Evolutionary conservation across 2,888 invertebrate genomes (phyloP), one percentile per base, ranked within the genome.

Genomic region (Lasiommata megera): DNA sequence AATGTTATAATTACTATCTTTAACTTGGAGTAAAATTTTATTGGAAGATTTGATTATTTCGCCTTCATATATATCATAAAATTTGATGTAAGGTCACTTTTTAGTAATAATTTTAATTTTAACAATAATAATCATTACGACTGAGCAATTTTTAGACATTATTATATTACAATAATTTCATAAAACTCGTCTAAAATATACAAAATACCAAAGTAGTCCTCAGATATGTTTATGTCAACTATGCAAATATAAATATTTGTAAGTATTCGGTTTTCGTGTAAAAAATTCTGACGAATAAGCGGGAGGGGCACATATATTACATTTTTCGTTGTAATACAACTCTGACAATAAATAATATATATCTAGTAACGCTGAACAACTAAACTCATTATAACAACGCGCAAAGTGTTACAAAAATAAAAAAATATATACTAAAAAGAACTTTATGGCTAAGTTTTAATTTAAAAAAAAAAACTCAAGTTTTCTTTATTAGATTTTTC

Each of bases 301-400:
- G 12, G 31, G 31, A 52, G 41, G 67, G 64, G 66, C 64, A 16
- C 46, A 46, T 46, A 34, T 67, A 37, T 64, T 64, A 77, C 76
- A 78, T 78, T 86, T 88, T 87, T 88, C 86, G 86, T 84, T 87
- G 87, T 80, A 79, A 76, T 80, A 82, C 75, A 80, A 80, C 78
- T 79, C 73, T 77, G 77, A 74, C 70, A 72, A 75, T 77, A 87
- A 86, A 84, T 83, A 88, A 84, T 85, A 82, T 66, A 84, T 82
- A 84, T 82, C 84, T 86, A 84, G 81, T 73, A 88, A 88, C 80
- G 81, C 82, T 88, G 85, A 88, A 88, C 88, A 80, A 84, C 77
- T 84, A 82, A 76, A 72, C 63, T 61, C 79, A 68, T 60, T 70
- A 69, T 77, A 65, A 60, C 64, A 65, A 64, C 64, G 63, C 60